Evolutionary conservation across 2,888 invertebrate genomes (phyloP), one percentile per base, ranked within the genome.

Genomic region (Stenchaetothrips biformis): DNA sequence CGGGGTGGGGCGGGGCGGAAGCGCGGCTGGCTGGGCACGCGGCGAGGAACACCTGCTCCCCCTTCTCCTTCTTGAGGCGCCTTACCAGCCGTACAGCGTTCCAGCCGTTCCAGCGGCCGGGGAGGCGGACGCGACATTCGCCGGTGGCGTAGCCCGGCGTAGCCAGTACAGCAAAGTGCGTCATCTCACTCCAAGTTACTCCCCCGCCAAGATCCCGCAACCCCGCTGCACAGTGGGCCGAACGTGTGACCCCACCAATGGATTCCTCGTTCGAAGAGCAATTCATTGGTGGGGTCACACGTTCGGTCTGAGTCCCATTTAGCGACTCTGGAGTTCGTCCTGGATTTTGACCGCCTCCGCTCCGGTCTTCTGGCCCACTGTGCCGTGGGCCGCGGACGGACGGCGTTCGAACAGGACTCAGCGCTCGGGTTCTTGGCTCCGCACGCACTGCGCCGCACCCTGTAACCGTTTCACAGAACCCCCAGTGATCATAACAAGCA

Each of bases 21-120:
- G 67, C 11, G 67, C 67, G 67, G 21, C 67, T 74, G 67, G 67
- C 67, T 74, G 67, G 67, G 67, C 67, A 74, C 67, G 25, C 67
- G 67, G 67, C 67, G 67, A 74, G 67, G 67, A 74, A 21, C 67
- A 74, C 67, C 67, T 74, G 67, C 67, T 74, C 67, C 67, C 67
- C 67, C 53, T 13, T 18, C 53, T 4, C 37, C 37, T 37, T 37
- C 37, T 37, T 37, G 37, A 4, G 37, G 37, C 37, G 37, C 37
- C 37, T 37, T 37, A 37, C 37, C 37, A 37, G 37, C 2, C 37
- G 1, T 37, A 37, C 37, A 37, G 37, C 37, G 13, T 13, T 13
- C 8, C 9, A 9, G 53, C 53, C 53, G n/a, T 18, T 18, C 4
- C 53, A 13, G 16, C 53, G 53, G 16, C 9, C 53, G 13, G 53